Evolutionary conservation across 2,797 vertebrate genomes (phyloP), one percentile per base, ranked within the genome.

Genomic region (Anisognathus igniventris): DNA sequence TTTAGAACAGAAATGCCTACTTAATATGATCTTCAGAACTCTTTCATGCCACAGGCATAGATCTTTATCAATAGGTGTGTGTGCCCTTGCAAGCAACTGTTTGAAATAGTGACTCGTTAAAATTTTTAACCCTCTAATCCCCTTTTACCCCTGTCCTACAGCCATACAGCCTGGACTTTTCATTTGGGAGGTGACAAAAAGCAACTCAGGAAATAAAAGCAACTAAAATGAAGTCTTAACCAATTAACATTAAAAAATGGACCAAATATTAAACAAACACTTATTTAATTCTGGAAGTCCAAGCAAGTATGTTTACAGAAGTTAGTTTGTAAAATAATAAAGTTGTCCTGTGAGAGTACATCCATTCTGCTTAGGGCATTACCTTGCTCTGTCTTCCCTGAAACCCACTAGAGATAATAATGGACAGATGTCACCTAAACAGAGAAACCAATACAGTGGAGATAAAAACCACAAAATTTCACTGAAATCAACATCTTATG

Each of bases 21-120:
- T 95, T 92, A 42, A 92, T 72, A 65, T 33, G 58, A 92, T 47
- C 60, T 91, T 65, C 67, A 86, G 68, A 88, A 93, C 16, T 60
- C 79, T 48, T 68, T 91, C 48, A 93, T 78, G 68, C 89, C 92
- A 88, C 42, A 94, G 92, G 93, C 88, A 91, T 18, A 91, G 92
- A 95, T 91, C 81, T 51, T 91, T 96, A 96, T 93, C 93, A 23
- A 94, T 78, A 94, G 54, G 65, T 72, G 68, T 80, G 57, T 89
- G 78, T 45, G 42, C 54, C 40, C 72, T 48, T 75, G 42, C 30
- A 80, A 93, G 65, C 68, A 94, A 74, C 35, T 51, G 31, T 76
- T 93, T 77, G 77, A 86, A 94, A 89, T 25, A 13, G 57, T 75
- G 77, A 74, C 71, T 71, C 47, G 39, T 68, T 56, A 58, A 74